Evolutionary conservation across 2,113 vertebrate species (phyloP).

Genomic region (Percopsis transmontana): DNA sequence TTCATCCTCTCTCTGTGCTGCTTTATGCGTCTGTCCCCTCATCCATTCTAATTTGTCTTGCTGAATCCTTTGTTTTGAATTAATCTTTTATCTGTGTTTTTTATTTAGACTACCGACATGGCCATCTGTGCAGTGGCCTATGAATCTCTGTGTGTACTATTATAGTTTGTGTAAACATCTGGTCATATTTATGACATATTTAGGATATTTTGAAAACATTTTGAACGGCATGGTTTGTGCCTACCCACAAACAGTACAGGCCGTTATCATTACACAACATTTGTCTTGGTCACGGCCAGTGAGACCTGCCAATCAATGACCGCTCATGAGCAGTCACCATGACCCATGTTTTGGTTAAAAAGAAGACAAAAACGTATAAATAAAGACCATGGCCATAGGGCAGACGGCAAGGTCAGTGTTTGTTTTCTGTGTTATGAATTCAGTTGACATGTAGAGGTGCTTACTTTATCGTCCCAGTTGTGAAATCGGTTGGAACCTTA

Average conservation of each 20-base stretch:
- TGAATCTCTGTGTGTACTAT: neutral
- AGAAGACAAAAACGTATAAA: neutral
- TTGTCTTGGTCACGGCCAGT: constrained; percentile 19
- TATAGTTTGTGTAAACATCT: too few species aligned
- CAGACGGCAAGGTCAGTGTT: neutral
- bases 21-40: constrained; percentile 5
- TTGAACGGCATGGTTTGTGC: neutral
- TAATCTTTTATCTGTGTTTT: neutral
- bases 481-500: too few species aligned
- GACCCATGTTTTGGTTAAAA: neutral
- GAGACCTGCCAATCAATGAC: constrained; percentile 44
- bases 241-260: too few species aligned
- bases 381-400: neutral
- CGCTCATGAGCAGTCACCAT: neutral
- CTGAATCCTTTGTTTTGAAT: too few species aligned
- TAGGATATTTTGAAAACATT: neutral
- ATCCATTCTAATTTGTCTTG: neutral
- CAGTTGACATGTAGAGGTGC: neutral
- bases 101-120: too few species aligned
- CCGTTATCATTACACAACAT: constrained; percentile 35
- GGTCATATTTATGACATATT: too few species aligned
- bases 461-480: too few species aligned
- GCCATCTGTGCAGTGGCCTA: neutral
- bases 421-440: neutral
- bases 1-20: neutral